A percentile compares a stretch with the other conserved stretches of the same genome.
These are phyloP conservation scores for Epinephelus moara DNA, from an alignment of 2,113 vertebrate species.

Conservation along the genomic window DNA sequence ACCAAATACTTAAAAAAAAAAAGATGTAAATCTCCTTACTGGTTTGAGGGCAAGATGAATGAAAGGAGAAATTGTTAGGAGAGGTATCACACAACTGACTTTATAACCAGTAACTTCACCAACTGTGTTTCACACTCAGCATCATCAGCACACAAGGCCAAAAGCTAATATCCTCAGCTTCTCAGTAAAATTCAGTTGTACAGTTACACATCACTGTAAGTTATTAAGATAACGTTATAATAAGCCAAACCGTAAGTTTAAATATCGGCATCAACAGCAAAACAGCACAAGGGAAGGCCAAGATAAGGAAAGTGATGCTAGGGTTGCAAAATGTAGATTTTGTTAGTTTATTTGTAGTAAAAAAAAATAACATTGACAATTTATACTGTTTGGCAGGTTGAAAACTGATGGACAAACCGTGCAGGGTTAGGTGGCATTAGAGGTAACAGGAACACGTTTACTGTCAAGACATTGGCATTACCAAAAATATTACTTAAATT, in stretches of 20 bases:
- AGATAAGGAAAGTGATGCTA: background rate
- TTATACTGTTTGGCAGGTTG: background rate
- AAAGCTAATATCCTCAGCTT: background rate
- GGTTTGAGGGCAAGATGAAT: constrained; percentile 44
- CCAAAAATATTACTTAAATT: background rate
- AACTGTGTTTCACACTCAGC: background rate
- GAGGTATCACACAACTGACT: constrained; percentile 8
- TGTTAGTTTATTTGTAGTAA: background rate
- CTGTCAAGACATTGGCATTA: background rate
- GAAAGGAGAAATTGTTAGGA: constrained; percentile 1
- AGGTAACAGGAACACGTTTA: too few species aligned
- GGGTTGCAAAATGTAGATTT: too few species aligned
- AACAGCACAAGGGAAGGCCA: background rate
- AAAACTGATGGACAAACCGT: background rate
- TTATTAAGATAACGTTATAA: background rate
- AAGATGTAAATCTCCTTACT: constrained; percentile 46
- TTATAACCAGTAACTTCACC: constrained; percentile 25
- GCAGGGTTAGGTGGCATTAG: background rate
- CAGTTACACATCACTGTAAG: background rate
- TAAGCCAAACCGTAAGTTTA: background rate
- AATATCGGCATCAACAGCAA: background rate
- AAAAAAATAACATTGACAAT: background rate
- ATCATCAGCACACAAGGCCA: background rate
- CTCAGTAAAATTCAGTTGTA: background rate
- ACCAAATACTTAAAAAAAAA: constrained; percentile 61